phyloP scores from a whole-genome alignment of 2,113 vertebrate genomes.

The Poeciliopsis prolifica region DNA sequence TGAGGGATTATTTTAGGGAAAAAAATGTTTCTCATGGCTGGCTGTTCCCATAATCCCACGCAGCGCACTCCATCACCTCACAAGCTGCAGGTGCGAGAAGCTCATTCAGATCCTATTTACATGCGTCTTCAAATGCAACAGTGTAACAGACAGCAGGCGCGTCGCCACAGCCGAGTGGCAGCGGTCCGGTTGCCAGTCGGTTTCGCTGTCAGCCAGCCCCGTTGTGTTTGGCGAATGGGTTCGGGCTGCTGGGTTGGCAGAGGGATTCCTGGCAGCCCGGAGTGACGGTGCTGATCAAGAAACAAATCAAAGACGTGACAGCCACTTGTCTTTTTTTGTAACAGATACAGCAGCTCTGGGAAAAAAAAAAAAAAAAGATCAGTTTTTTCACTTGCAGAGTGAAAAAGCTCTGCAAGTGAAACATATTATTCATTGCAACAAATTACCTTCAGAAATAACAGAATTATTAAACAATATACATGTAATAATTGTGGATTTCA shows the following conservation, averaged over 20 bases:
- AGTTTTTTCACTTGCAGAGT: no score
- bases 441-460: no score
- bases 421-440: no score
- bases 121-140: constrained; percentile 47
- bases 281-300: constrained; percentile 43
- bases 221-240: constrained; percentile 68
- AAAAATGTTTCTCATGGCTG: constrained; percentile 25
- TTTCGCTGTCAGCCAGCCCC: constrained; percentile 59
- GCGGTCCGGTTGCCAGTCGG: constrained; percentile 54
- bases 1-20: constrained; percentile 4
- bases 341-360: no score
- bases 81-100: constrained; percentile 55
- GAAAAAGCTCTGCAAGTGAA: no score
- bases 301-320: constrained; percentile 54
- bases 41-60: constrained; percentile 36
- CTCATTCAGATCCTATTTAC: constrained; percentile 41
- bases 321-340: constrained; percentile 25
- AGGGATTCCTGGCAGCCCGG: constrained; percentile 52
- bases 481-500: no score
- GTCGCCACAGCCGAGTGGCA: constrained; percentile 51
- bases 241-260: constrained; percentile 42
- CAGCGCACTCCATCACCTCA: constrained; percentile 35
- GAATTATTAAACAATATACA: no score
- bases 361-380: no score
- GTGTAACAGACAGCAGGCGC: constrained; percentile 64